Evolutionary conservation across 2,113 vertebrate species (phyloP).

Genomic region (Erythrolamprus reginae): DNA sequence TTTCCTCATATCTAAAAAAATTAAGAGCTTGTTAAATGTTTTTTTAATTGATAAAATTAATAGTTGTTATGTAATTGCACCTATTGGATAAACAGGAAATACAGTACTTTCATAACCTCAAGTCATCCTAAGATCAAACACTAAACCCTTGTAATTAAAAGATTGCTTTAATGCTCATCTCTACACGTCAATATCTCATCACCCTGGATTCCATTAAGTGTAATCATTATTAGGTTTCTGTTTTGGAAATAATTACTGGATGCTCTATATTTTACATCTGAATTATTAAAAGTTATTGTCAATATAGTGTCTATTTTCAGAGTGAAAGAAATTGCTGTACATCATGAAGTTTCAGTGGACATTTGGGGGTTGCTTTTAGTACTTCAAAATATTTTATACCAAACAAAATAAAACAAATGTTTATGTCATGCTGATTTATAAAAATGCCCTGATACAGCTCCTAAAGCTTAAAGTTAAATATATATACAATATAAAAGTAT

Average conservation of each 20-base stretch:
- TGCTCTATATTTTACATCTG: neutral
- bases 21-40: neutral
- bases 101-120: slow-evolving; percentile 9
- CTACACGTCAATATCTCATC: slow-evolving; percentile 16
- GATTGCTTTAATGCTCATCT: slow-evolving; percentile 17
- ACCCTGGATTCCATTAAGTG: slow-evolving; percentile 14
- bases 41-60: neutral
- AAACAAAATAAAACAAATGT: neutral
- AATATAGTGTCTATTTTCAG: neutral
- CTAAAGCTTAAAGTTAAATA: neutral
- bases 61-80: neutral
- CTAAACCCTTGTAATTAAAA: slow-evolving; percentile 17
- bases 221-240: slow-evolving; percentile 19
- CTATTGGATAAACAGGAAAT: slow-evolving; percentile 16
- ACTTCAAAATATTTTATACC: neutral
- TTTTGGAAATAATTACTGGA: slow-evolving; percentile 11
- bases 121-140: slow-evolving; percentile 1
- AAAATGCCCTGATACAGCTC: neutral
- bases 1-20: neutral
- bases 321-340: neutral
- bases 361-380: neutral
- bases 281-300: slow-evolving; percentile 3
- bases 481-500: neutral
- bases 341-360: neutral
- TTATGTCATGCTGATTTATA: neutral